These are phyloP conservation scores for Zaprionus davidi DNA, from an alignment of 1,140 invertebrate genomes.

Conservation along the genomic window DNA sequence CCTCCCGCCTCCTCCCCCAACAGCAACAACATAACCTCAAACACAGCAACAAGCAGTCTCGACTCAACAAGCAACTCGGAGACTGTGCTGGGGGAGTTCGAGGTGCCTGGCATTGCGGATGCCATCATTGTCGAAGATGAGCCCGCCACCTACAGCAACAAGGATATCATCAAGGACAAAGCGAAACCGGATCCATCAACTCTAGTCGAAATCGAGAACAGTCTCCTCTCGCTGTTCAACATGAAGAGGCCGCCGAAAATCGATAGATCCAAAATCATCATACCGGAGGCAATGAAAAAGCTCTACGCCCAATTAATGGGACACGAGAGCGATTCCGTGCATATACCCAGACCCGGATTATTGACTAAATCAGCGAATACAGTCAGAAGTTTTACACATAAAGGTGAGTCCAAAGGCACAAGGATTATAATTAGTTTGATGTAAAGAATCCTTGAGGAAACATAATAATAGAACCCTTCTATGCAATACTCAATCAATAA, in stretches of 20 bases:
- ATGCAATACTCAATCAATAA: neutral
- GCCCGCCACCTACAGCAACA: conserved; percentile 77
- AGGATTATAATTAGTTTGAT: neutral
- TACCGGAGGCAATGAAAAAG: conserved; percentile 92
- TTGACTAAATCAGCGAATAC: conserved; percentile 91
- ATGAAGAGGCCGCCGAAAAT: conserved; percentile 86
- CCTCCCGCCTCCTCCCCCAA: conserved; percentile 7
- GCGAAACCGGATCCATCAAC: conserved; percentile 81
- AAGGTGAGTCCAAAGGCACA: conserved; percentile 86
- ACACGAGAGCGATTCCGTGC: conserved; percentile 85
- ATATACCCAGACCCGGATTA: conserved; percentile 89
- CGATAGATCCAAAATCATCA: conserved; percentile 85
- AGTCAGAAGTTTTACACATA: conserved; percentile 92
- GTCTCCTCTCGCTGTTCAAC: conserved; percentile 90
- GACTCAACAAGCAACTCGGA: conserved; percentile 22
- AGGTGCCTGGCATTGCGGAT: conserved; percentile 58
- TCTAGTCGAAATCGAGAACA: conserved; percentile 87
- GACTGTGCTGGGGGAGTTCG: conserved; percentile 53
- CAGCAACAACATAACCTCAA: neutral
- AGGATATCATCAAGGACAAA: conserved; percentile 76
- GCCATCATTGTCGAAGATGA: conserved; percentile 69
- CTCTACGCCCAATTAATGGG: conserved; percentile 89
- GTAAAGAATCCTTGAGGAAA: too few relatives aligned
- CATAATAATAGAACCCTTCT: neutral
- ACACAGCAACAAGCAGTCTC: neutral